phyloP scores from a whole-genome alignment of 1,140 invertebrate species.

The Eciton burchellii region DNA sequence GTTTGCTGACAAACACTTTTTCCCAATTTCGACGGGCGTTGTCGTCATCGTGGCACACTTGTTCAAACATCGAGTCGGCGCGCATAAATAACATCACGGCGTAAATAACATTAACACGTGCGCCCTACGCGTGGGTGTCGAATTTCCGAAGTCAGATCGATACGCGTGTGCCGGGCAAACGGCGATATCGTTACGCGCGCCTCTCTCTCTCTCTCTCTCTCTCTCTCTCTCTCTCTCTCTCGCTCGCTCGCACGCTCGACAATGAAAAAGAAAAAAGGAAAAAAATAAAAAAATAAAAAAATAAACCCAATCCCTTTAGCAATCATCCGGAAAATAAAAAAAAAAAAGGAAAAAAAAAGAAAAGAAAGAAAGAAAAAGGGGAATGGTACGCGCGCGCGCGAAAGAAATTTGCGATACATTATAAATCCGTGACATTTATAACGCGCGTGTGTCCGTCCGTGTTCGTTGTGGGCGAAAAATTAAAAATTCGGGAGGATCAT shows the following conservation, averaged over 20 bases:
- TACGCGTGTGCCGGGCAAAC: background rate
- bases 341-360: too few relatives aligned
- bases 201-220: too few relatives aligned
- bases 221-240: too few relatives aligned
- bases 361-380: too few relatives aligned
- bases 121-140: conserved; percentile 31
- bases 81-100: conserved; percentile 72
- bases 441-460: too few relatives aligned
- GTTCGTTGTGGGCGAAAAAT: background rate
- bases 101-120: conserved; percentile 74
- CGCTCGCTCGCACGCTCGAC: too few relatives aligned
- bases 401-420: too few relatives aligned
- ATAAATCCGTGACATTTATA: too few relatives aligned
- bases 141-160: conserved; percentile 54
- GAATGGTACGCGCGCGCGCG: too few relatives aligned
- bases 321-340: background rate
- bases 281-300: too few relatives aligned
- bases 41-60: conserved; percentile 74
- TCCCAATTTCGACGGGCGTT: conserved; percentile 65
- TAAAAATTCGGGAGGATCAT: conserved; percentile 16
- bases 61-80: conserved; percentile 68
- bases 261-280: too few relatives aligned
- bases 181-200: background rate
- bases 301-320: background rate
- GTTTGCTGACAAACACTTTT: conserved; percentile 71